Percentiles rank a stretch among this genome's conserved stretches.
phyloP scores from a whole-genome alignment of 2,797 vertebrate species.

The Salarias fasciatus region DNA sequence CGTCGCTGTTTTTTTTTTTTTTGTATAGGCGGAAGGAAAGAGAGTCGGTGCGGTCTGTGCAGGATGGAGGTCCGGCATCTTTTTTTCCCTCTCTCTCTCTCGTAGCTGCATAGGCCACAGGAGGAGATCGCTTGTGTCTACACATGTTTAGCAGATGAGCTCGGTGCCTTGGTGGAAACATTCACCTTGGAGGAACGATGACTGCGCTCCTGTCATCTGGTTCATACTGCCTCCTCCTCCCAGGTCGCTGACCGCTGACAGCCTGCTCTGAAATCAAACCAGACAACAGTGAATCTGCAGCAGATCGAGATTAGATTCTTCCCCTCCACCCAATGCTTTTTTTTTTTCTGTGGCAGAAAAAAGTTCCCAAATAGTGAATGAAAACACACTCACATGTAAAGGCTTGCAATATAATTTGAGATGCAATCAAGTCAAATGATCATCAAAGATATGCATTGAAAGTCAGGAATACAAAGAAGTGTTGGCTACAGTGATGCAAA shows the following conservation, averaged over 20 bases:
- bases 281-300: no score
- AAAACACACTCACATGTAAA: no score
- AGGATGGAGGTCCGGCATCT: slow-evolving; percentile 54
- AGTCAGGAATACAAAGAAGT: no score
- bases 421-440: no score
- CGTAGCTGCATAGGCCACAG: slow-evolving; percentile 18
- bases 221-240: slow-evolving; percentile 33
- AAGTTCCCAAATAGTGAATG: no score
- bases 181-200: slow-evolving; percentile 70
- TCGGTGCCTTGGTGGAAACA: slow-evolving; percentile 45
- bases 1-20: slow-evolving; percentile 12
- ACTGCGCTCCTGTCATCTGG: slow-evolving; percentile 45
- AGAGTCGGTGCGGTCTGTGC: slow-evolving; percentile 16
- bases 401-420: no score
- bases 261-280: background rate
- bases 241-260: no score
- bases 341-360: no score
- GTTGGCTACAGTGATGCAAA: no score
- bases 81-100: slow-evolving; percentile 11
- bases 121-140: slow-evolving; percentile 2
- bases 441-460: no score
- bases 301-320: no score
- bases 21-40: slow-evolving; percentile 34
- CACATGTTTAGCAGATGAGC: slow-evolving; percentile 26
- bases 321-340: no score